A percentile compares a stretch with the other conserved stretches of the same genome.
Evolutionary conservation across 2,888 invertebrate genomes (phyloP).

Genomic region (Nipponacmea schrenckii): DNA sequence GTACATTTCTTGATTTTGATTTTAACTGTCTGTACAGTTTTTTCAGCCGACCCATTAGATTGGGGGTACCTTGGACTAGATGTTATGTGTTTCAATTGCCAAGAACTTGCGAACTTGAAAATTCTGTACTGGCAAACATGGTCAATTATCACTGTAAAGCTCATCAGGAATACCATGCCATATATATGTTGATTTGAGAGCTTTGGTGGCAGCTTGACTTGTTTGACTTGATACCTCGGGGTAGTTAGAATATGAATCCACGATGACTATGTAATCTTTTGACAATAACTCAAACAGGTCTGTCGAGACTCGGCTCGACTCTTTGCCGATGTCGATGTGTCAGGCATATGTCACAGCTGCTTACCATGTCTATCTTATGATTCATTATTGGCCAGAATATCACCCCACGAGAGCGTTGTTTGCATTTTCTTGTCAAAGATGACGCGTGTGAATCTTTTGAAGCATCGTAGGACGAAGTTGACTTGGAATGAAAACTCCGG

Average conservation of each 20-base stretch:
- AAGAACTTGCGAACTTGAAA: slow-evolving; percentile 20
- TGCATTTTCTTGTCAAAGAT: too few species aligned
- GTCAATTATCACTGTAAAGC: slow-evolving; percentile 21
- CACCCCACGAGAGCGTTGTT: too few species aligned
- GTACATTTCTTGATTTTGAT: slow-evolving; percentile 25
- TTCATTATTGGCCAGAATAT: not conserved
- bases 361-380: not conserved
- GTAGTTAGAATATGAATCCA: slow-evolving; percentile 11
- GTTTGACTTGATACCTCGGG: slow-evolving; percentile 11
- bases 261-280: slow-evolving; percentile 14
- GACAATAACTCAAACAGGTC: slow-evolving; percentile 11
- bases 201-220: not conserved
- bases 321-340: not conserved
- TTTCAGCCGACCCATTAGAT: slow-evolving; percentile 28
- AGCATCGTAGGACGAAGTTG: too few species aligned
- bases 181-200: slow-evolving; percentile 14
- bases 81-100: slow-evolving; percentile 21
- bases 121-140: slow-evolving; percentile 17
- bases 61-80: slow-evolving; percentile 24
- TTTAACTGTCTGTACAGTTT: slow-evolving; percentile 26
- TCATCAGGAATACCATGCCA: slow-evolving; percentile 20
- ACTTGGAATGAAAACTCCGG: not conserved
- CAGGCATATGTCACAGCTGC: not conserved
- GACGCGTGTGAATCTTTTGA: too few species aligned
- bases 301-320: slow-evolving; percentile 5